Evolutionary conservation across 2,113 vertebrate species (phyloP).

Genomic region (Patagioenas fasciata): DNA sequence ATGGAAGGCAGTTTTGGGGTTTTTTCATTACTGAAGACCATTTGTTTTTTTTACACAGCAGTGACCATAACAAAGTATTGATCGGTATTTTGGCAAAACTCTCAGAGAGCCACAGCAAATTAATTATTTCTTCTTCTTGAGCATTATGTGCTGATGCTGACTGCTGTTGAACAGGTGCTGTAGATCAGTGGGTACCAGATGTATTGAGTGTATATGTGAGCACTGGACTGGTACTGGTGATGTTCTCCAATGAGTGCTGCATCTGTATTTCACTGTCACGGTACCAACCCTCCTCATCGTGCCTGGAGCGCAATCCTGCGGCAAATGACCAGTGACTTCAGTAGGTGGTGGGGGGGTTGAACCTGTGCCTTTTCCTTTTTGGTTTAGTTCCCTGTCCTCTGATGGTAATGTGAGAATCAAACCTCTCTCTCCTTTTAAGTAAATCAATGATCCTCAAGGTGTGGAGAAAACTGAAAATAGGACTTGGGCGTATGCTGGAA

Average conservation of each 20-base stretch:
- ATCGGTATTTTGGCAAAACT: constrained; percentile 5
- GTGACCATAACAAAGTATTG: background rate
- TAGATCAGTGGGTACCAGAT: background rate
- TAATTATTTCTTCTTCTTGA: background rate
- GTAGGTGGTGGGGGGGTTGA: background rate
- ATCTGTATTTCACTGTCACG: background rate
- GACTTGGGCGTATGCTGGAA: background rate
- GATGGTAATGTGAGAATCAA: background rate
- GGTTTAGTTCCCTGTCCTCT: background rate
- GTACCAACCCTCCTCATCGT: background rate
- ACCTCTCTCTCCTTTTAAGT: background rate
- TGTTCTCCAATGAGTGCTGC: background rate
- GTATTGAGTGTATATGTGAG: background rate
- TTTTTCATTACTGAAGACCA: background rate
- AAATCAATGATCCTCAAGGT: background rate
- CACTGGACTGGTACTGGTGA: background rate
- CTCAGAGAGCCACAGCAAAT: background rate
- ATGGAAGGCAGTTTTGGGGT: background rate
- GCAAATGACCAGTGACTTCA: background rate
- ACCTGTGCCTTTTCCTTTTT: background rate
- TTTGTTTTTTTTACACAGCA: background rate
- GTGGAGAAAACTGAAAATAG: background rate
- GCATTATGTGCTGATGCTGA: background rate
- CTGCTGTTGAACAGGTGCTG: background rate
- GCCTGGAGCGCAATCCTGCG: background rate